Percentiles rank a stretch among this genome's conserved stretches.
Evolutionary conservation across 2,797 vertebrate species (phyloP).

Genomic region (Synaphobranchus kaupii): DNA sequence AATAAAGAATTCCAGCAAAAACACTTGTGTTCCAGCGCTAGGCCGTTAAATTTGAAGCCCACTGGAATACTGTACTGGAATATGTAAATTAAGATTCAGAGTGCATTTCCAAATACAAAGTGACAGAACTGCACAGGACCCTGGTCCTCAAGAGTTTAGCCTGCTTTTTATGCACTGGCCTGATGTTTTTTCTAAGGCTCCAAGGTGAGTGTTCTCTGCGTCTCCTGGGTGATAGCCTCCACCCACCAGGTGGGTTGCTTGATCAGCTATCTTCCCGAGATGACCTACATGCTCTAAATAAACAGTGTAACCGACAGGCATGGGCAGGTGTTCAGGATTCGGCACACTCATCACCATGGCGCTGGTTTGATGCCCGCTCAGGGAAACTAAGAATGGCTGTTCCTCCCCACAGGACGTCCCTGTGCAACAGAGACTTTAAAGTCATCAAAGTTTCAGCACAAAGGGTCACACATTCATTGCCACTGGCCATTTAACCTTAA

Average conservation of each 20-base stretch:
- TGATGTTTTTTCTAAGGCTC: not conserved
- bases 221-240: not conserved
- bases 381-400: not conserved
- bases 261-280: not conserved
- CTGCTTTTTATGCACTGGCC: not conserved
- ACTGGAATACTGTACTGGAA: not conserved
- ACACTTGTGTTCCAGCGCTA: not conserved
- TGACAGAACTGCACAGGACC: not conserved
- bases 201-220: not conserved
- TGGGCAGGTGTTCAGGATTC: not conserved
- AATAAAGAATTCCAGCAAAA: too few species aligned
- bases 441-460: not conserved
- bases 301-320: not conserved
- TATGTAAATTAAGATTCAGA: not conserved
- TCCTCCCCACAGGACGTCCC: not conserved
- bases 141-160: not conserved
- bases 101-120: not conserved
- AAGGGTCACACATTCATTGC: not conserved
- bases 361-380: not conserved
- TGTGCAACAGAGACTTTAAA: not conserved
- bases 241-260: not conserved
- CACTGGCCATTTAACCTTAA: not conserved
- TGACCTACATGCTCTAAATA: not conserved
- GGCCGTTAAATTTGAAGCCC: not conserved
- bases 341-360: not conserved